Base-by-base conservation (phyloP, 2,888 invertebrate genomes). In the Biston betularia region DNA sequence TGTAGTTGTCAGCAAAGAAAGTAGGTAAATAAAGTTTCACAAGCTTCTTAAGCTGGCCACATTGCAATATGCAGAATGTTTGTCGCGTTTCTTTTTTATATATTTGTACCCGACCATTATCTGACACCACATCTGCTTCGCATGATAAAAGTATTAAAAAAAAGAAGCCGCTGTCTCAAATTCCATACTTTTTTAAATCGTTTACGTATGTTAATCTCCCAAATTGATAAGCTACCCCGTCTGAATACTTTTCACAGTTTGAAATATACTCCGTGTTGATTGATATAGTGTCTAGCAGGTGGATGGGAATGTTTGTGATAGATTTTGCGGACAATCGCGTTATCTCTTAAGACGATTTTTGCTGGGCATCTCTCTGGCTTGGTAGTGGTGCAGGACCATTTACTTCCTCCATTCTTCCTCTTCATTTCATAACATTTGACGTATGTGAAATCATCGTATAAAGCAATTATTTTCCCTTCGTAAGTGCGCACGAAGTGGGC, bases 241-340 rank as follows among this genome's bases (percentile, higher is more conserved):
- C 38, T 2, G 38, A 6, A 14, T 45, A 45, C 11, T 34, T 44
- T 38, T 63, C 40, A 60, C 4, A 61, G 9, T 53, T 62, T 56
- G 53, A 66, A 66, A 49, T 49, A 66, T 40, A 66, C 45, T 33
- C 65, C 65, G 50, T 66, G 65, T 48, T 66, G 57, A 53, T 66
- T 66, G 4, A 66, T 40, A 42, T 61, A 40, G 57, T 61, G 45
- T 15, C 15, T 57, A 3, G 50, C 52, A 2, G 55, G 61, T 24
- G 61, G 61, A 42, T 66, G 65, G 6, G 35, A n/a, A 56, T 66
- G 65, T 0, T 11, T n/a, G 6, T 48, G 48, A 5, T 48, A 14
- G 6, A 53, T n/a, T n/a, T 15, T 57, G 15, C 46, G 61, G 6
- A 66, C 40, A 48, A 48, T 58, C 10, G 59, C 64, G 35, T 64